phyloP scores from a whole-genome alignment of 2,113 vertebrate species.

The Malaclemys terrapin region DNA sequence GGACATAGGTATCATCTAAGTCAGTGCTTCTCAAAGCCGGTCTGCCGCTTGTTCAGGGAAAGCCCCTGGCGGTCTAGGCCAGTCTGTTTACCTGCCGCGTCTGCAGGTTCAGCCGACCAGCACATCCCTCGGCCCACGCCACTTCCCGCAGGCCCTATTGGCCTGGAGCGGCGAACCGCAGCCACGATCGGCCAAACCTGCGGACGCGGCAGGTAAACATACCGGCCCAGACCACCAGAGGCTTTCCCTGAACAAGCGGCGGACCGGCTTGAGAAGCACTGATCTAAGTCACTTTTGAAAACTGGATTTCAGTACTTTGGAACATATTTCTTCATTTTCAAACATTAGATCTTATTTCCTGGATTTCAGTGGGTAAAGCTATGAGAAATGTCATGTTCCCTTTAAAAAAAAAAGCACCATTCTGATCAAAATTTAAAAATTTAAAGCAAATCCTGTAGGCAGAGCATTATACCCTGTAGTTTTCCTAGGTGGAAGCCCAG shows the following conservation, averaged over 20 bases:
- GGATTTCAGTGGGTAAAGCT: conserved; percentile 31
- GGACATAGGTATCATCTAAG: accelerated
- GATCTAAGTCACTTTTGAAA: accelerated
- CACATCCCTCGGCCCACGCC: too few relatives aligned
- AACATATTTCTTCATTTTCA: not conserved
- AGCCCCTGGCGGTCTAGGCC: too few relatives aligned
- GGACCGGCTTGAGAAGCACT: too few relatives aligned
- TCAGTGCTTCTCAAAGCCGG: not conserved
- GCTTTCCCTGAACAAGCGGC: too few relatives aligned
- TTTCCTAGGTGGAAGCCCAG: not conserved
- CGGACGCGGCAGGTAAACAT: too few relatives aligned
- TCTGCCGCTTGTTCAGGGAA: too few relatives aligned
- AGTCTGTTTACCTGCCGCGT: too few relatives aligned
- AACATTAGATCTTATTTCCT: not conserved
- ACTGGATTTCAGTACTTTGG: conserved; percentile 8
- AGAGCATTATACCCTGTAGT: not conserved
- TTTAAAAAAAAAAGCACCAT: conserved; percentile 53
- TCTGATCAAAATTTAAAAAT: conserved; percentile 18
- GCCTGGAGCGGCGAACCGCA: too few relatives aligned
- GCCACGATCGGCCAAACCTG: too few relatives aligned
- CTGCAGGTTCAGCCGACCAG: too few relatives aligned
- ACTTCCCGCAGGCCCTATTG: too few relatives aligned
- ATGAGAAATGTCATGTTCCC: conserved; percentile 45
- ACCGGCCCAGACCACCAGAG: too few relatives aligned
- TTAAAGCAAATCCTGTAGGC: not conserved